Percentiles rank a stretch among this genome's conserved stretches.
phyloP scores from a whole-genome alignment of 2,797 vertebrate genomes.

The Siniperca obscura region DNA sequence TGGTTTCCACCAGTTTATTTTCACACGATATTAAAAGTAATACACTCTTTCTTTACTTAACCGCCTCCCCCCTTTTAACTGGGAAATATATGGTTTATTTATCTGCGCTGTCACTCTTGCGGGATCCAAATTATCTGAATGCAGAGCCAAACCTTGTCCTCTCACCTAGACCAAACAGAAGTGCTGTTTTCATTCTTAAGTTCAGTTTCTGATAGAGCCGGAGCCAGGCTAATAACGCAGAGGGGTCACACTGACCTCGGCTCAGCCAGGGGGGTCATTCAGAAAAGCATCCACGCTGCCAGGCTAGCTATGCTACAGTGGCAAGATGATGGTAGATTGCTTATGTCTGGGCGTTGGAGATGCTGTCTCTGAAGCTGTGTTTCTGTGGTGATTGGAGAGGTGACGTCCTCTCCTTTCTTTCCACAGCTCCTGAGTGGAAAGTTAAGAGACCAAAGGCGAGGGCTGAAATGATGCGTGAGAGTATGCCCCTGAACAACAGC shows the following conservation, averaged over 20 bases:
- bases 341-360: conserved; percentile 66
- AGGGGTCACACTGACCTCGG: conserved; percentile 70
- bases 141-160: conserved; percentile 55
- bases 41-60: conserved; percentile 51
- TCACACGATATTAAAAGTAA: conserved; percentile 58
- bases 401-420: conserved; percentile 47
- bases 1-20: conserved; percentile 63
- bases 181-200: conserved; percentile 77
- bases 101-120: conserved; percentile 60
- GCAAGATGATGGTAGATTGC: conserved; percentile 70
- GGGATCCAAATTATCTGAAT: conserved; percentile 47
- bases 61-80: conserved; percentile 45
- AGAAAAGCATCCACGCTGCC: conserved; percentile 33
- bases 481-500: conserved; percentile 67
- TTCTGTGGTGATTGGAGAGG: conserved; percentile 57
- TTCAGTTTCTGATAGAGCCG: conserved; percentile 63
- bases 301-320: conserved; percentile 57
- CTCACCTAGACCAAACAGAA: conserved; percentile 79
- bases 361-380: conserved; percentile 69
- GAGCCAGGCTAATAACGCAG: conserved; percentile 75
- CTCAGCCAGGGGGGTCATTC: conserved; percentile 62
- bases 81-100: conserved; percentile 71
- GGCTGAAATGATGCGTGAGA: conserved; percentile 71
- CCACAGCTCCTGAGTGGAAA: conserved; percentile 49
- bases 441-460: conserved; percentile 63